These are phyloP conservation scores for Dryomyza anilis DNA, from an alignment of 2,888 invertebrate species.

Conservation along the genomic window DNA sequence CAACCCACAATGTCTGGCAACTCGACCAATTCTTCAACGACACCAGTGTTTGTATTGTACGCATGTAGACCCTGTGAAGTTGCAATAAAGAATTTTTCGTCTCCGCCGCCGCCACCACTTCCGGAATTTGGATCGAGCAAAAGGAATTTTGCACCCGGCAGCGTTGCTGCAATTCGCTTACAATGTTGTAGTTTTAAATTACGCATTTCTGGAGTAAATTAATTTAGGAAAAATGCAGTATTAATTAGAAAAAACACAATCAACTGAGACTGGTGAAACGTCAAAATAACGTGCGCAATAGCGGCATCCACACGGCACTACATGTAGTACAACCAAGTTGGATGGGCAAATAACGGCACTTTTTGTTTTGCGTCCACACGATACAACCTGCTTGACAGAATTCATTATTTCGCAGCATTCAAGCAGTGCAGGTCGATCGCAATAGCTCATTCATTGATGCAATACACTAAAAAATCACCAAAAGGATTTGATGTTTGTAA, in stretches of 20 bases:
- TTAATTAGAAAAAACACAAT: no score
- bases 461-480: no score
- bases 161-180: slow-evolving; percentile 36
- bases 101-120: slow-evolving; percentile 37
- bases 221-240: not conserved
- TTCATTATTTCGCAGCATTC: no score
- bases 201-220: slow-evolving; percentile 43
- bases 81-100: no score
- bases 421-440: no score
- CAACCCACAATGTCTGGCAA: slow-evolving; percentile 48
- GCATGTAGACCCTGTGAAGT: slow-evolving; percentile 44
- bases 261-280: no score
- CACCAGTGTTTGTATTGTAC: slow-evolving; percentile 26
- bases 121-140: slow-evolving; percentile 44
- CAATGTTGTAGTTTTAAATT: slow-evolving; percentile 53
- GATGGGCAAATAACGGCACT: no score
- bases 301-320: no score
- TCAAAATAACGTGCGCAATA: no score
- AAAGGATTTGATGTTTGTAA: no score
- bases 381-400: not conserved
- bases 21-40: slow-evolving; percentile 36
- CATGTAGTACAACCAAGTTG: no score
- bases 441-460: no score
- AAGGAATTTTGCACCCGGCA: slow-evolving; percentile 42
- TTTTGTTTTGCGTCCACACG: not conserved